These are phyloP conservation scores for Campoplex capitator DNA, from an alignment of 2,888 invertebrate species.

Conservation along the genomic window DNA sequence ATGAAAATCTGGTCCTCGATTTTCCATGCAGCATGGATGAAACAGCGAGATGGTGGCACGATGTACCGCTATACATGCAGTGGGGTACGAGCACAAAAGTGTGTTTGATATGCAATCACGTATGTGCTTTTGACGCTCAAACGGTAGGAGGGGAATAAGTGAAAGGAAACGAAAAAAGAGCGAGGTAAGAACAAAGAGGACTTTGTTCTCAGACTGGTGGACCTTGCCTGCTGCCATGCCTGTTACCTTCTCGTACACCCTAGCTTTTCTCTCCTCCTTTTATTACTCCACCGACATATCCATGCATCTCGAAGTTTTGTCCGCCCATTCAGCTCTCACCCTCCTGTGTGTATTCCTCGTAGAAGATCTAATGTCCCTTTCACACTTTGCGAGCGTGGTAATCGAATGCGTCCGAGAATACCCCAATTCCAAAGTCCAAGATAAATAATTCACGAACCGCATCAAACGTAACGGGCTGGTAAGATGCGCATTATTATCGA, in stretches of 20 bases:
- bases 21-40: slow-evolving; percentile 13
- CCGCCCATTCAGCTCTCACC: slow-evolving; percentile 38
- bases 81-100: slow-evolving; percentile 12
- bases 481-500: not conserved
- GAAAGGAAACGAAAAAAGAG: slow-evolving; percentile 35
- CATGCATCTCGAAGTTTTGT: slow-evolving; percentile 18
- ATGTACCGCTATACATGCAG: not conserved
- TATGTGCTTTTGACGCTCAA: slow-evolving; percentile 37
- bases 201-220: slow-evolving; percentile 38
- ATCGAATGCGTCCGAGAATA: slow-evolving; percentile 26
- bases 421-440: slow-evolving; percentile 2
- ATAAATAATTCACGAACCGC: not conserved
- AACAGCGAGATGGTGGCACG: not conserved
- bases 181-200: slow-evolving; percentile 58
- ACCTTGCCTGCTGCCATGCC: slow-evolving; percentile 28
- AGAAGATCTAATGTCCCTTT: slow-evolving; percentile 26
- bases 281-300: slow-evolving; percentile 20
- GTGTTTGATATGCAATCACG: slow-evolving; percentile 41
- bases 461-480: not conserved
- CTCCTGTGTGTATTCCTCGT: slow-evolving; percentile 1
- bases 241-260: slow-evolving; percentile 14
- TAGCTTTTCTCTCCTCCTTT: slow-evolving; percentile 32
- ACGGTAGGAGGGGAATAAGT: slow-evolving; percentile 32
- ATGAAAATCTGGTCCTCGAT: slow-evolving; percentile 25
- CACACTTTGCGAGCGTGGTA: slow-evolving; percentile 40